Conservation (phyloP, 2,797 vertebrate species). For the Channallabes apus region DNA sequence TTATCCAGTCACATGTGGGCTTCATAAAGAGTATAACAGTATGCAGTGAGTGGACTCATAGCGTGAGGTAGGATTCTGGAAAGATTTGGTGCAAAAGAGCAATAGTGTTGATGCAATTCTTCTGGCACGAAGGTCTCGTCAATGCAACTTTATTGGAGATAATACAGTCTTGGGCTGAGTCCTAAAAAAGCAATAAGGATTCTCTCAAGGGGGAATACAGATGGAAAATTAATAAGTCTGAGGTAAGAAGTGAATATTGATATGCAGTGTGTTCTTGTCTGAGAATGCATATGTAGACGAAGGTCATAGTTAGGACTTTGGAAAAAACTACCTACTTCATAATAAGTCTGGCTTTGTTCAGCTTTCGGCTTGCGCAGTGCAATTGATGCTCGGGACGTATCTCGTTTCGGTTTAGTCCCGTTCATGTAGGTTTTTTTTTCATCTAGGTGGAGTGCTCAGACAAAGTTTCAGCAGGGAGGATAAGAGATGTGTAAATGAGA, state of each 20-base stretch:
- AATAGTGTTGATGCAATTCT: neutral
- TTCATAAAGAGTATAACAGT: neutral
- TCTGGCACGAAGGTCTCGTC: constrained; percentile 19
- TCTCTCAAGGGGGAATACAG: neutral
- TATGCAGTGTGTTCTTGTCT: neutral
- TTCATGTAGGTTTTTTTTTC: neutral
- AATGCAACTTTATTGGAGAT: neutral
- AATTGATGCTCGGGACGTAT: neutral
- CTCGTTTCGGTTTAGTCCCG: neutral
- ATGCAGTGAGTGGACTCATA: neutral
- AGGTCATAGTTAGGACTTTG: neutral
- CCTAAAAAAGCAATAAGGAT: constrained; percentile 4
- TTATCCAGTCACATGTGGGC: neutral
- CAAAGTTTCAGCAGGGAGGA: constrained; percentile 71
- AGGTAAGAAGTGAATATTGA: constrained; percentile 13
- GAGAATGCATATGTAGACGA: constrained; percentile 12
- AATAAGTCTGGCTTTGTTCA: neutral
- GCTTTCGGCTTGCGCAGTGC: neutral
- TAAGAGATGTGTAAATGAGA: constrained; percentile 67
- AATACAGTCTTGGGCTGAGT: constrained; percentile 1
- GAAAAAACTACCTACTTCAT: neutral
- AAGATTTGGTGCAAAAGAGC: constrained; percentile 4
- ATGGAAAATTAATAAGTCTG: constrained; percentile 9
- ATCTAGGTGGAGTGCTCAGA: constrained; percentile 36
- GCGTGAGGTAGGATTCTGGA: neutral